Conservation (phyloP, 2,797 vertebrate genomes). For the Amblyraja radiata region DNA sequence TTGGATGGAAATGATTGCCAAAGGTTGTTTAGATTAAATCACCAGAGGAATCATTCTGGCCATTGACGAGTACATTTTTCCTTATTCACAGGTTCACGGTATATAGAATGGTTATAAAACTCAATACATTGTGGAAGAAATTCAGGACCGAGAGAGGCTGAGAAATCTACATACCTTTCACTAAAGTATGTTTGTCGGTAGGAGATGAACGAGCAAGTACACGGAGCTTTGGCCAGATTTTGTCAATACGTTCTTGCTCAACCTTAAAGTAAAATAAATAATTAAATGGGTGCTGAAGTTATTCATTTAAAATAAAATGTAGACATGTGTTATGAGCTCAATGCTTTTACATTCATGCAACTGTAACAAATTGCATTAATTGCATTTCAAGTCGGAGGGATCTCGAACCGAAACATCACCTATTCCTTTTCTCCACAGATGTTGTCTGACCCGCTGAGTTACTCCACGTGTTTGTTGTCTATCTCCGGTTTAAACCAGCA, state of each 20-base stretch:
- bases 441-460: too few relatives aligned
- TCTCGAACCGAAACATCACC: too few relatives aligned
- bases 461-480: too few relatives aligned
- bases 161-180: slow-evolving; percentile 72
- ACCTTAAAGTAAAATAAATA: slow-evolving; percentile 55
- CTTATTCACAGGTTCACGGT: background rate
- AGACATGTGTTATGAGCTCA: background rate
- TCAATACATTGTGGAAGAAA: background rate
- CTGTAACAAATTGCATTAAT: background rate
- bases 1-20: too few relatives aligned
- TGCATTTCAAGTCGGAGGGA: background rate
- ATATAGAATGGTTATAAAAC: background rate
- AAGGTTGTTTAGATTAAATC: background rate
- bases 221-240: slow-evolving; percentile 90
- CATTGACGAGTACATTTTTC: background rate
- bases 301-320: background rate
- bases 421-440: too few relatives aligned
- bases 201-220: slow-evolving; percentile 82
- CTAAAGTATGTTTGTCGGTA: slow-evolving; percentile 89
- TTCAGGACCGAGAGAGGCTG: background rate
- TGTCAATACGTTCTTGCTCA: slow-evolving; percentile 89
- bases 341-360: background rate
- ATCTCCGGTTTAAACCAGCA: too few relatives aligned
- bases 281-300: background rate
- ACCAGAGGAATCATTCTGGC: background rate